Evolutionary conservation across 2,888 invertebrate genomes (phyloP), one percentile per base, ranked within the genome.

Genomic region (Sclerodermus sp.): DNA sequence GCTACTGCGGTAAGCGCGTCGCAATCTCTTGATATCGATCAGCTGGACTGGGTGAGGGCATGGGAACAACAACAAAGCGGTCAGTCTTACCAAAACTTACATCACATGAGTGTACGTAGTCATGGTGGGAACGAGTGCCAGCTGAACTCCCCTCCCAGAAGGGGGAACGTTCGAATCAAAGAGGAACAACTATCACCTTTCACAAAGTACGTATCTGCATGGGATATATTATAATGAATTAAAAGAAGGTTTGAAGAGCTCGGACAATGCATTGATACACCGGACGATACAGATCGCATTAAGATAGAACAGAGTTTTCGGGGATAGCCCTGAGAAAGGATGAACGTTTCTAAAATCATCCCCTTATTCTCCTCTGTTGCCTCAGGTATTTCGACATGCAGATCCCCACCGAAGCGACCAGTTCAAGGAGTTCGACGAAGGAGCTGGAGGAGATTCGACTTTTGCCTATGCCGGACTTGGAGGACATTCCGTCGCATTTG

Each of bases 381-480:
- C 14, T 17, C 34, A 78, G 77, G 48, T 76, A 73, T 46, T 76
- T 76, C 45, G 73, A 72, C 37, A 50, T 78, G 47, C 74, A 74
- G 42, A 67, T 77, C 17, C 65, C 66, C 12, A 66, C 51, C 1
- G 76, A 75, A 29, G 70, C 69, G 2, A 62, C 64, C 9, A 55
- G 60, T 36, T 74, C 77, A 3, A 67, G 66, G 30, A 68, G 52
- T 16, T 68, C 75, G 17, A 23, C 23, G 23, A 23, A 23, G 23
- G 23, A 23, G 3, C 23, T 23, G 3, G 23, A 23, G 23, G 77
- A 78, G 36, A 76, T 77, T 38, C 70, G 71, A 41, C 52, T 78
- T 9, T 55, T 77, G 42, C 77, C 77, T 2, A 78, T 78, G 77
- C 77, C 77, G 1, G 77, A 78, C 42, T 53, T 78, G 12, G 77